A percentile compares a stretch with the other conserved stretches of the same genome.
phyloP scores from a whole-genome alignment of 2,888 invertebrate species.

The Copidosoma aretas region DNA sequence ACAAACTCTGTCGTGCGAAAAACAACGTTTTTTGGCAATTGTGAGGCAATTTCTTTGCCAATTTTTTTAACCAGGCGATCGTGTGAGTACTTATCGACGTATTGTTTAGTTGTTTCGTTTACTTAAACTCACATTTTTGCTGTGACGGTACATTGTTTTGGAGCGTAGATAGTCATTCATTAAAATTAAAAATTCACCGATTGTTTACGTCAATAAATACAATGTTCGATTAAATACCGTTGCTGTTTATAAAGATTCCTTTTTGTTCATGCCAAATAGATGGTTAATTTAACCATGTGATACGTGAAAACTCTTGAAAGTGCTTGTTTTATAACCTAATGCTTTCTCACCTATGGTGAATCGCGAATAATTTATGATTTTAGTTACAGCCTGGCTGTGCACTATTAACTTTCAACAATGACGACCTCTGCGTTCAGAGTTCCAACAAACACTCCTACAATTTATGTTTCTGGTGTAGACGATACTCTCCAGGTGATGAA shows the following conservation, averaged over 20 bases:
- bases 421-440: constrained; percentile 11
- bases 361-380: background rate
- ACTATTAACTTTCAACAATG: background rate
- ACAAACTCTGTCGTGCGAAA: background rate
- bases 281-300: background rate
- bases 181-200: too few species aligned
- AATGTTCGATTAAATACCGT: background rate
- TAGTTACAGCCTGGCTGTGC: background rate
- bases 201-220: background rate
- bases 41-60: background rate
- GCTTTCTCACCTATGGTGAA: background rate
- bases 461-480: constrained; percentile 28
- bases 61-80: background rate
- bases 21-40: background rate
- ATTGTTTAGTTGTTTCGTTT: too few species aligned
- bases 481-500: constrained; percentile 27
- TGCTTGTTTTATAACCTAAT: background rate
- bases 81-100: too few species aligned
- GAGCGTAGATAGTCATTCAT: too few species aligned
- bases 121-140: too few species aligned
- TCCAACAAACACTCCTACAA: constrained; percentile 18
- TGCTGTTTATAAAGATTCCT: background rate
- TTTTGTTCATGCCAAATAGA: background rate
- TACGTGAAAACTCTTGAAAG: background rate
- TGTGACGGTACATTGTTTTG: too few species aligned